A percentile compares a stretch with the other conserved stretches of the same genome.
Evolutionary conservation across 2,797 vertebrate species (phyloP).

Genomic region (Odontamblyopus lacepedii): DNA sequence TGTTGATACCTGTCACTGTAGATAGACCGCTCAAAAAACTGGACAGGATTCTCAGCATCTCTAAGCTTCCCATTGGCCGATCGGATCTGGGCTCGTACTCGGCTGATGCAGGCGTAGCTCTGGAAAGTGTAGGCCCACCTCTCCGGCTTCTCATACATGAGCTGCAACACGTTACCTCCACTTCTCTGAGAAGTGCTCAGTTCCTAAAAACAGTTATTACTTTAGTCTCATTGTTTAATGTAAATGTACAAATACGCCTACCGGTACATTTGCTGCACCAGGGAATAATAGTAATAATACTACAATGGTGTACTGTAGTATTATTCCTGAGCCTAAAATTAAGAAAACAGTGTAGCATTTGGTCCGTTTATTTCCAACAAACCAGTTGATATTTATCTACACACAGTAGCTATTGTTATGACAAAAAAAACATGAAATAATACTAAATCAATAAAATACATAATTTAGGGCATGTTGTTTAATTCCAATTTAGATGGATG

Average conservation of each 20-base stretch:
- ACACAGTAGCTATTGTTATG: background rate
- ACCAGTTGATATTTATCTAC: too few species aligned
- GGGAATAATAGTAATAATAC: too few species aligned
- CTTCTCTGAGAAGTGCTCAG: conserved; percentile 87
- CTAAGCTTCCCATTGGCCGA: conserved; percentile 76
- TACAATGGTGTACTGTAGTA: background rate
- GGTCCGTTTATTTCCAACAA: too few species aligned
- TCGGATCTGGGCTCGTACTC: conserved; percentile 86
- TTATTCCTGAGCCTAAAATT: background rate
- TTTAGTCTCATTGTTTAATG: background rate
- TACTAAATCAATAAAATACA: background rate
- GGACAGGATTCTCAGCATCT: conserved; percentile 79
- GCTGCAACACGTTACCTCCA: conserved; percentile 87
- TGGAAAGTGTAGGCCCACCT: conserved; percentile 96
- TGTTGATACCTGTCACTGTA: conserved; percentile 90
- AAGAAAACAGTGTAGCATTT: background rate
- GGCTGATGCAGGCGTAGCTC: conserved; percentile 90
- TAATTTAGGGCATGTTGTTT: background rate
- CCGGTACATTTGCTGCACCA: background rate
- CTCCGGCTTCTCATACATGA: conserved; percentile 95
- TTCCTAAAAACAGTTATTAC: conserved; percentile 73
- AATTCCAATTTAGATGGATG: too few species aligned
- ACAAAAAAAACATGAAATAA: background rate
- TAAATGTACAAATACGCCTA: background rate
- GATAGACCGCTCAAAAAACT: conserved; percentile 92